These are phyloP conservation scores for Salmo trutta DNA, from an alignment of 2,797 vertebrate species.

Conservation along the genomic window DNA sequence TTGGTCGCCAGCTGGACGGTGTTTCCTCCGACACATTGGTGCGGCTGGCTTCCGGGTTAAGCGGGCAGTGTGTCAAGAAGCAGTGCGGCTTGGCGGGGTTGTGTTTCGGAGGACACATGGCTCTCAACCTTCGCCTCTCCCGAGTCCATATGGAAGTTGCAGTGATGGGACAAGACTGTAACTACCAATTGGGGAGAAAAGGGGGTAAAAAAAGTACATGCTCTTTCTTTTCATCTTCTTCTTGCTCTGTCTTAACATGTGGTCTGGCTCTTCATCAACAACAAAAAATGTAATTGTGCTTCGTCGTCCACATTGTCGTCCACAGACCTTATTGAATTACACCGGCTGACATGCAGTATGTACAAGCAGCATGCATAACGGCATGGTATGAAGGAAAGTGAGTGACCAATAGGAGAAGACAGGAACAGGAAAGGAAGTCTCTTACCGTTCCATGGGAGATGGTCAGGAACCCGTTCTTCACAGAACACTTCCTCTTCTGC, in stretches of 20 bases:
- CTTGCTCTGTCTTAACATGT: slow-evolving; percentile 59
- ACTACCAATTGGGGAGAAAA: too few species aligned
- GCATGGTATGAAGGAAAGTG: slow-evolving; percentile 16
- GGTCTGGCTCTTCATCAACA: slow-evolving; percentile 57
- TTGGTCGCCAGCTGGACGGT: too few species aligned
- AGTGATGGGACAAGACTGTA: too few species aligned
- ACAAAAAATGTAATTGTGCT: slow-evolving; percentile 21
- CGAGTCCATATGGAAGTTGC: too few species aligned
- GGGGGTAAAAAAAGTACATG: too few species aligned
- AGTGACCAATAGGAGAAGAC: slow-evolving; percentile 23
- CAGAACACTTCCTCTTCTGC: slow-evolving; percentile 96
- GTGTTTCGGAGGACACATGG: too few species aligned
- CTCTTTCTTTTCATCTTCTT: slow-evolving; percentile 35
- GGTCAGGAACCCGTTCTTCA: slow-evolving; percentile 91
- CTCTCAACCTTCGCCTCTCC: too few species aligned
- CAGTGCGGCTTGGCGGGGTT: too few species aligned
- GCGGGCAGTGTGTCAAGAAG: too few species aligned
- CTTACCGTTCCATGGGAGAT: slow-evolving; percentile 95
- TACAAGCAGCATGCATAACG: background rate
- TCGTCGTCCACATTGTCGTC: background rate
- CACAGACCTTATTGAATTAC: slow-evolving; percentile 17
- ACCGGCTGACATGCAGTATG: slow-evolving; percentile 35
- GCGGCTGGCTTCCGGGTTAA: too few species aligned
- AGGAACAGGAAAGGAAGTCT: background rate
- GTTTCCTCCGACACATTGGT: too few species aligned